A percentile compares a stretch with the other conserved stretches of the same genome.
phyloP scores from a whole-genome alignment of 2,797 vertebrate genomes.

The Scomberomorus guttatus region DNA sequence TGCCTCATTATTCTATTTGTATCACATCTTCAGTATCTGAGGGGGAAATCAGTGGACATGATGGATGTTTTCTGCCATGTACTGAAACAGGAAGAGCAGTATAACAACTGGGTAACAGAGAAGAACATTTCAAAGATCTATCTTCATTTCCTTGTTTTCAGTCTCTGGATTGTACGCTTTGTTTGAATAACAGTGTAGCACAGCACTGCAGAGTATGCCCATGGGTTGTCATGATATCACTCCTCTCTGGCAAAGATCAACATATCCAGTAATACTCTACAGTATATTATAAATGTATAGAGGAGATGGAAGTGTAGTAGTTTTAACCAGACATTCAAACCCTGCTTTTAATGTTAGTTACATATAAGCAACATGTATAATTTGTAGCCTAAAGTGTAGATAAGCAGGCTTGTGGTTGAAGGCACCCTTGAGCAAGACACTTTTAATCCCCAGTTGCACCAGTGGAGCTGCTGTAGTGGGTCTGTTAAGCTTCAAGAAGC shows the following conservation, averaged over 20 bases:
- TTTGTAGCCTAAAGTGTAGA: background rate
- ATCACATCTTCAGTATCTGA: slow-evolving; percentile 46
- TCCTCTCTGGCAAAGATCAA: no score
- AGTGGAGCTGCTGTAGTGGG: background rate
- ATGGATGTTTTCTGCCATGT: slow-evolving; percentile 28
- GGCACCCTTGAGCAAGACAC: slow-evolving; percentile 2
- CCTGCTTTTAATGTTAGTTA: background rate
- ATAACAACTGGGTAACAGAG: slow-evolving; percentile 13
- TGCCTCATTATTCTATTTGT: slow-evolving; percentile 57
- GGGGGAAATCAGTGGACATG: slow-evolving; percentile 5
- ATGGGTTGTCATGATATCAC: no score
- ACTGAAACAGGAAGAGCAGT: background rate
- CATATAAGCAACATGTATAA: background rate
- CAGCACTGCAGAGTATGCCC: background rate
- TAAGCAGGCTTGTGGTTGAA: background rate
- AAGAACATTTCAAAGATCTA: slow-evolving; percentile 36
- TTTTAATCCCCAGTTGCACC: background rate
- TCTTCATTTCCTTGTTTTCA: slow-evolving; percentile 34
- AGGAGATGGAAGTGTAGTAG: background rate
- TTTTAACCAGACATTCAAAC: slow-evolving; percentile 7
- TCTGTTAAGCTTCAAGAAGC: slow-evolving; percentile 3
- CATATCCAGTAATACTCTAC: no score
- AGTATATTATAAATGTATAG: no score
- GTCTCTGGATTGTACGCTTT: background rate
- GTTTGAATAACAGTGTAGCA: background rate